These are phyloP conservation scores for Lepetodrilus schrolli DNA, from an alignment of 2,888 invertebrate genomes.

Conservation along the genomic window DNA sequence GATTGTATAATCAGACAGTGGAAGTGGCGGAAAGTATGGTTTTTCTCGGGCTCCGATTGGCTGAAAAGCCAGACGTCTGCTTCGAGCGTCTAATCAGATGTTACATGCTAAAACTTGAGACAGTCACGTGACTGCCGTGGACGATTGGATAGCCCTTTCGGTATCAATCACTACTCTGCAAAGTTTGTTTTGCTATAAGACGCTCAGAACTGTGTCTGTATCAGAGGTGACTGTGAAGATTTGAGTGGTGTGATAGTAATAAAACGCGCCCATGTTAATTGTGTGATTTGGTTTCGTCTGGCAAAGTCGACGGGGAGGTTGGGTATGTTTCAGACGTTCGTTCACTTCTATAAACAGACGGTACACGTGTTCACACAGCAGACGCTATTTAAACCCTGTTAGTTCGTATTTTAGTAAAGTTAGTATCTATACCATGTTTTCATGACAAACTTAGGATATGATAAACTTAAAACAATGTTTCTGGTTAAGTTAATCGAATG, in stretches of 20 bases:
- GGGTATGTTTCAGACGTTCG: background rate
- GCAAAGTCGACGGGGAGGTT: background rate
- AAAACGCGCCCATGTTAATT: background rate
- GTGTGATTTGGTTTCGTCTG: background rate
- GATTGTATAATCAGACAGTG: background rate
- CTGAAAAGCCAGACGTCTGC: background rate
- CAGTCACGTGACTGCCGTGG: background rate
- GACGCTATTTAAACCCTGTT: background rate
- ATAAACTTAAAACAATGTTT: too few species aligned
- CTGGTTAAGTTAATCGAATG: too few species aligned
- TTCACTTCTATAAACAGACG: background rate
- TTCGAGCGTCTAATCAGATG: background rate
- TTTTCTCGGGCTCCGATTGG: constrained; percentile 3
- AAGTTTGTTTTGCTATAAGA: background rate
- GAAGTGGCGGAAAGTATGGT: background rate
- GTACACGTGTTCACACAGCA: background rate
- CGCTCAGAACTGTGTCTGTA: background rate
- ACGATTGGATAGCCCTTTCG: background rate
- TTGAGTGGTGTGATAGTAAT: background rate
- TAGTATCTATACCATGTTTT: too few species aligned
- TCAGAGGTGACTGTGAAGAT: background rate
- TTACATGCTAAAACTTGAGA: background rate
- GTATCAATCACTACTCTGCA: background rate
- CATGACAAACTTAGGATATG: too few species aligned
- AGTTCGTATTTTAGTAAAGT: too few species aligned